A percentile compares a stretch with the other conserved stretches of the same genome.
phyloP scores from a whole-genome alignment of 2,888 invertebrate species.

The Odontothrips loti region DNA sequence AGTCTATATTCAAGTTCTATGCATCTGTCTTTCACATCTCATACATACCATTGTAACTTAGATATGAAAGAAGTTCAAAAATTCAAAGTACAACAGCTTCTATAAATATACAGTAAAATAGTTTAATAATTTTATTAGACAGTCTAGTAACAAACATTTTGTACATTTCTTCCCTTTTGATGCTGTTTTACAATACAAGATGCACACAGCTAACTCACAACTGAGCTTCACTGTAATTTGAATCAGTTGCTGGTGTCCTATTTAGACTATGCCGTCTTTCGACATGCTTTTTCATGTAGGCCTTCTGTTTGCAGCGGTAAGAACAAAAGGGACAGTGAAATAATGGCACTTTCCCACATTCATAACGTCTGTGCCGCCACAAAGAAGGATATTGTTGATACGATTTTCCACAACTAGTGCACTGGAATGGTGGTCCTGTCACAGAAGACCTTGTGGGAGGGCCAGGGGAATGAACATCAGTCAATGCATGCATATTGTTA shows the following conservation, averaged over 20 bases:
- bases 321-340: constrained; percentile 41
- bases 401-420: neutral
- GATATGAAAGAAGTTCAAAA: too few relatives aligned
- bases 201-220: too few relatives aligned
- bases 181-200: too few relatives aligned
- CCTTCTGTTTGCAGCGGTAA: constrained; percentile 44
- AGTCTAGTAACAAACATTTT: too few relatives aligned
- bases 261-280: constrained; percentile 39
- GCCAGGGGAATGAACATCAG: neutral
- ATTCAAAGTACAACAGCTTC: too few relatives aligned
- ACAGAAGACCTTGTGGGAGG: neutral
- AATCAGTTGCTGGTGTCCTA: neutral
- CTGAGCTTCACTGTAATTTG: too few relatives aligned
- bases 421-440: neutral
- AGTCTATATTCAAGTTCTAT: too few relatives aligned
- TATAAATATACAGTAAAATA: too few relatives aligned
- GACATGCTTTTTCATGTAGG: constrained; percentile 43
- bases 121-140: too few relatives aligned
- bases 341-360: constrained; percentile 45
- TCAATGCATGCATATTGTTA: neutral
- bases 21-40: too few relatives aligned
- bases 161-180: too few relatives aligned
- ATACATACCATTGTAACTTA: too few relatives aligned
- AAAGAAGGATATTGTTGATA: constrained; percentile 32
- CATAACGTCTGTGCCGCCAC: constrained; percentile 43